phyloP scores from a whole-genome alignment of 1,140 invertebrate genomes.

The Drosophila auraria region DNA sequence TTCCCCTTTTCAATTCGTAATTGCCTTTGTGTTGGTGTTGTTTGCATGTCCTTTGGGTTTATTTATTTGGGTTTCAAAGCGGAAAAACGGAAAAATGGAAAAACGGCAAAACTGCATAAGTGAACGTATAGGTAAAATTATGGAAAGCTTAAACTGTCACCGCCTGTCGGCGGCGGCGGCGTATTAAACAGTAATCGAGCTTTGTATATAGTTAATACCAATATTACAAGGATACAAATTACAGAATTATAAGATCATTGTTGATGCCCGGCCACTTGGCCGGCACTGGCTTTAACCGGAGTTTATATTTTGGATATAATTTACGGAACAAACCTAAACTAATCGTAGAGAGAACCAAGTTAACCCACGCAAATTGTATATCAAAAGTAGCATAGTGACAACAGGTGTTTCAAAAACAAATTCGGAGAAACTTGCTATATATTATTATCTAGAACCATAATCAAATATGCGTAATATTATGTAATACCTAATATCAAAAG shows the following conservation, averaged over 20 bases:
- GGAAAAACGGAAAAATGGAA: constrained; percentile 66
- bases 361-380: constrained; percentile 60
- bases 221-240: constrained; percentile 38
- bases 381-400: constrained; percentile 68
- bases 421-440: constrained; percentile 44
- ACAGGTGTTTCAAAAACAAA: constrained; percentile 82
- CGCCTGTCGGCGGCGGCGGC: constrained; percentile 23
- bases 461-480: constrained; percentile 63
- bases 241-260: constrained; percentile 61
- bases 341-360: constrained; percentile 36
- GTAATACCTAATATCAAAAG: constrained; percentile 54
- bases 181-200: constrained; percentile 72
- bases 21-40: constrained; percentile 49
- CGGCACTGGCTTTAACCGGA: constrained; percentile 31
- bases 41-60: constrained; percentile 44
- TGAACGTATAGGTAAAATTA: constrained; percentile 77
- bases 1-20: constrained; percentile 21
- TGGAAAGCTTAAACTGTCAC: constrained; percentile 44
- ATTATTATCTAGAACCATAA: constrained; percentile 44
- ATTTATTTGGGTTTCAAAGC: constrained; percentile 74
- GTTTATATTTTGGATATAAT: constrained; percentile 66
- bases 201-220: constrained; percentile 76
- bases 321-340: constrained; percentile 18
- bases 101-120: constrained; percentile 67
- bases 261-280: constrained; percentile 17